These are phyloP conservation scores for Rhabdomys dilectus DNA, from an alignment of 2,113 vertebrate genomes.

Conservation along the genomic window DNA sequence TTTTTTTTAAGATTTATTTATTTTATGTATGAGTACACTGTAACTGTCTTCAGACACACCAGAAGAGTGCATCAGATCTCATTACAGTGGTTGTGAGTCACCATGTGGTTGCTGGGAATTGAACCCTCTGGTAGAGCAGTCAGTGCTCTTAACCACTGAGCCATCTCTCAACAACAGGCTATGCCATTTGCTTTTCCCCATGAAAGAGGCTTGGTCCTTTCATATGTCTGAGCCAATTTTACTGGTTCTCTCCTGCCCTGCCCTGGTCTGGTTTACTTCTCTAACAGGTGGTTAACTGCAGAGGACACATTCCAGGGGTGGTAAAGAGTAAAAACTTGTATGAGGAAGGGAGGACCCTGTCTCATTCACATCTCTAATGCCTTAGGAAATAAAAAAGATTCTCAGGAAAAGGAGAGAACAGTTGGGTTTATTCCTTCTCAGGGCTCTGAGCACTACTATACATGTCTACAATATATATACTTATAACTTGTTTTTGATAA, in stretches of 20 bases:
- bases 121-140: no score
- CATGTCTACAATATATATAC: not conserved
- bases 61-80: no score
- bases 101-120: no score
- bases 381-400: not conserved
- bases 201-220: not conserved
- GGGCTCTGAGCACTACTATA: not conserved
- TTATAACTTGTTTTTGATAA: slow-evolving; percentile 24
- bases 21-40: no score
- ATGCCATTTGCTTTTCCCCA: not conserved
- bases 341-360: not conserved
- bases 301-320: not conserved
- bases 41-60: no score
- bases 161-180: no score
- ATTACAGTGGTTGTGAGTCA: no score
- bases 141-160: no score
- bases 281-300: not conserved
- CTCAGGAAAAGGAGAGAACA: not conserved
- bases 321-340: not conserved
- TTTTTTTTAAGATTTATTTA: no score
- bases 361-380: not conserved
- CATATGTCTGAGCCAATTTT: not conserved
- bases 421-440: slow-evolving; percentile 10
- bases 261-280: not conserved
- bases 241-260: not conserved